Base-by-base conservation (phyloP, 2,888 invertebrate genomes). In the Cheilosia urbana region DNA sequence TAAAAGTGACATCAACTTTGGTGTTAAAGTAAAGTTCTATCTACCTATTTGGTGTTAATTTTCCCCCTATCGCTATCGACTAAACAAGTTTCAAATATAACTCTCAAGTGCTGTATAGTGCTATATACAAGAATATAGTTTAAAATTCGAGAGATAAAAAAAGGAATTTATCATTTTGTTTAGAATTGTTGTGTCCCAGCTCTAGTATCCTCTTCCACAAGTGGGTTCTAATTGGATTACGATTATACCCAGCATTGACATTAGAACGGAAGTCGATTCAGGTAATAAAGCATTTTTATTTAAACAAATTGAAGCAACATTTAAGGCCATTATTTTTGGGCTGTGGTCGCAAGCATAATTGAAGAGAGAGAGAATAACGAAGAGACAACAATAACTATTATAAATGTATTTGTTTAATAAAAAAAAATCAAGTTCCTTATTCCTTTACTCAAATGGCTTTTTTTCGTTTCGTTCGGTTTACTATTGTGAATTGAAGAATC, bases 291-390 rank as follows among this genome's bases (percentile, higher is more conserved):
- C 19, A 34, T 71, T 19, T 27, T 2, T n/a, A 45, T 40, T 47
- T 13, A 19, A n/a, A 58, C 58, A 45, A 47, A 53, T 30, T 40
- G 71, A 49, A 57, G 40, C 69, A 60, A 57, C 7, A 15, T 3
- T 81, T 82, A 81, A 68, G 71, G 77, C 68, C 65, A 73, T 53
- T 72, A 78, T 88, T 88, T 88, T 88, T 84, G 88, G 88, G 88
- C 88, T 88, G 88, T 88, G 88, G 88, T 87, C 87, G 77, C 58
- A 65, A 81, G 51, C 24, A 72, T 75, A 69, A 42, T n/a, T 9
- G 68, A 68, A 24, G 68, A 63, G 71, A 75, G 47, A 75, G 66
- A 68, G 57, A 53, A 49, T 57, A 49, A 42, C 24, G 42, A 27
- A 65, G 69, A 60, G 15, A 63, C 47, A 49, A 53, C 49, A 65